A percentile compares a stretch with the other conserved stretches of the same genome.
These are phyloP conservation scores for Burhinus bistriatus DNA, from an alignment of 2,113 vertebrate species.

Conservation along the genomic window DNA sequence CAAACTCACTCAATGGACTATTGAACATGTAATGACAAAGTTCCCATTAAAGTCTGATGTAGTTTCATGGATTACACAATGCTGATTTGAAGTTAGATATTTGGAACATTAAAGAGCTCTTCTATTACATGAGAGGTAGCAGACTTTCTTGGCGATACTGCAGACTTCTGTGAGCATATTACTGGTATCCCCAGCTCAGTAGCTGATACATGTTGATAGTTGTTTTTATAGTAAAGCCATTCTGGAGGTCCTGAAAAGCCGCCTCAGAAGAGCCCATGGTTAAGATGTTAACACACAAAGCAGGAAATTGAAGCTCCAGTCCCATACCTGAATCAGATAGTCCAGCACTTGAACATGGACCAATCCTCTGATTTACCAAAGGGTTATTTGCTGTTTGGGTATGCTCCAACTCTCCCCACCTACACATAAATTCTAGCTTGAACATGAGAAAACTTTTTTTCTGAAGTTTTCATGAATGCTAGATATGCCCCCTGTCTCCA, in stretches of 20 bases:
- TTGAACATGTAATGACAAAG: background rate
- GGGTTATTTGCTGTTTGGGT: background rate
- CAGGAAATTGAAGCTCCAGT: background rate
- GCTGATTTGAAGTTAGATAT: background rate
- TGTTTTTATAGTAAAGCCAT: background rate
- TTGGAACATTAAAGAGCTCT: background rate
- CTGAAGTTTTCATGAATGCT: background rate
- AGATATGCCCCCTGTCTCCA: background rate
- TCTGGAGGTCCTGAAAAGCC: background rate
- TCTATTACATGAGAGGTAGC: background rate
- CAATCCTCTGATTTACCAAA: fast-evolving
- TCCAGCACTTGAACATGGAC: background rate
- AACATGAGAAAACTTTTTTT: background rate
- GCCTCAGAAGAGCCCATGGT: background rate
- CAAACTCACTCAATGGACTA: background rate
- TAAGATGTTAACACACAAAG: background rate
- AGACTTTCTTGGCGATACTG: background rate
- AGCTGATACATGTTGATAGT: background rate
- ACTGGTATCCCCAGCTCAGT: background rate
- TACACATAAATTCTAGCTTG: background rate
- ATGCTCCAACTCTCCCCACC: background rate
- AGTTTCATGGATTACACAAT: background rate
- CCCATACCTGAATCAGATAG: background rate
- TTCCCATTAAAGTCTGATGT: background rate
- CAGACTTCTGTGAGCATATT: background rate